Evolutionary conservation across 2,888 invertebrate genomes (phyloP).

Genomic region (Heterodera filipjevi): DNA sequence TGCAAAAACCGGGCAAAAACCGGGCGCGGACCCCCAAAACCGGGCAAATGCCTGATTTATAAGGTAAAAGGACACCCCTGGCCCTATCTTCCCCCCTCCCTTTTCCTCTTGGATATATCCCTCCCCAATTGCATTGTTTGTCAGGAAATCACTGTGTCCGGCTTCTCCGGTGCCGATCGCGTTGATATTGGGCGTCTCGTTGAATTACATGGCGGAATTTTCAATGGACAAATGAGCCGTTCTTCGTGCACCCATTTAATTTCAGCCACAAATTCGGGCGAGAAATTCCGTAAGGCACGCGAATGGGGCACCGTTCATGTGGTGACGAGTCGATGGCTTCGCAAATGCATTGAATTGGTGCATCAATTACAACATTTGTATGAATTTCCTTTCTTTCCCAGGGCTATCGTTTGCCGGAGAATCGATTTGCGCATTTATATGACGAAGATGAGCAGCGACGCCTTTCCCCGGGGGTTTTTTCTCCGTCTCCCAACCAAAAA

Average conservation of each 20-base stretch:
- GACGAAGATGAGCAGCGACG: background rate
- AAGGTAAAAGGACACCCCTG: too few species aligned
- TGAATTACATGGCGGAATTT: slow-evolving; percentile 47
- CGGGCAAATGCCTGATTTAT: too few species aligned
- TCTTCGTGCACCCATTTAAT: slow-evolving; percentile 51
- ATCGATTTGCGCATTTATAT: background rate
- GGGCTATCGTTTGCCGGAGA: slow-evolving; percentile 10
- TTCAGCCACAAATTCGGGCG: slow-evolving; percentile 45
- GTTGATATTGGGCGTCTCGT: slow-evolving; percentile 43
- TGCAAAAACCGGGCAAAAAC: too few species aligned
- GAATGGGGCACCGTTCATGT: slow-evolving; percentile 53
- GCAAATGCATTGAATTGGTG: slow-evolving; percentile 45
- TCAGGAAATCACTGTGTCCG: slow-evolving; percentile 48
- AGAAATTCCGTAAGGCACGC: slow-evolving; percentile 49
- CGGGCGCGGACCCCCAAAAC: too few species aligned
- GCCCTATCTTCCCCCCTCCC: too few species aligned
- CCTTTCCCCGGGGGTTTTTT: background rate
- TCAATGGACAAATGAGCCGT: slow-evolving; percentile 49
- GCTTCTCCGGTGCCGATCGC: slow-evolving; percentile 44
- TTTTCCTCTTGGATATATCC: too few species aligned
- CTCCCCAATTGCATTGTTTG: too few species aligned
- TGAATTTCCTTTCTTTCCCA: background rate
- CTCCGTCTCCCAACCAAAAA: background rate
- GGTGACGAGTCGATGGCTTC: slow-evolving; percentile 50
- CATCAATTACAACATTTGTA: background rate